A percentile compares a stretch with the other conserved stretches of the same genome.
Conservation (phyloP, 1,140 invertebrate species). For the Hesperophylax magnus region DNA sequence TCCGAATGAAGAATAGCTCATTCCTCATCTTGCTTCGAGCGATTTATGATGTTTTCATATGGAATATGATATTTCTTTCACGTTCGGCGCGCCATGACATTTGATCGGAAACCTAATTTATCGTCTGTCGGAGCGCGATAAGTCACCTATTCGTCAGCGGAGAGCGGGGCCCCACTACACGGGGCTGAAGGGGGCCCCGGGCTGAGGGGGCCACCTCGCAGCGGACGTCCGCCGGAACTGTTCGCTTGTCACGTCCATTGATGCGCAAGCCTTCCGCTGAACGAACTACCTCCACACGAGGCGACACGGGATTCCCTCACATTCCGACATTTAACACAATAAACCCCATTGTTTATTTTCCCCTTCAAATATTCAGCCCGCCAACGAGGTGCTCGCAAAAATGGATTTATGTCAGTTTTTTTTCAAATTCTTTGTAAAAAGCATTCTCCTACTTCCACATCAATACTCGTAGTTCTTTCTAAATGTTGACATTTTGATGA, state of each 20-base stretch:
- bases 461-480: too few relatives aligned
- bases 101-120: constrained; percentile 48
- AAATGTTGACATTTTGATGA: too few relatives aligned
- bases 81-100: constrained; percentile 38
- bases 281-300: neutral
- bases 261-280: neutral
- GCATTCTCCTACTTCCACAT: too few relatives aligned
- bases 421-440: too few relatives aligned
- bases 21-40: constrained; percentile 5
- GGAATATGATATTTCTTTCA: constrained; percentile 47
- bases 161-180: neutral
- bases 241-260: constrained; percentile 18
- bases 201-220: neutral
- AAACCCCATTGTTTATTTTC: too few relatives aligned
- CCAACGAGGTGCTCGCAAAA: too few relatives aligned
- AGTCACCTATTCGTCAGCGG: constrained; percentile 18
- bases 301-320: neutral
- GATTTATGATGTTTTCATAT: constrained; percentile 37
- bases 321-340: neutral
- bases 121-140: constrained; percentile 37
- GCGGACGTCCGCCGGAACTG: constrained; percentile 27
- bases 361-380: too few relatives aligned
- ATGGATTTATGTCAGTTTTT: too few relatives aligned
- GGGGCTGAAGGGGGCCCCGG: neutral
- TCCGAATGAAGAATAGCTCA: neutral